A percentile compares a stretch with the other conserved stretches of the same genome.
These are phyloP conservation scores for Drosophila birchii DNA, from an alignment of 2,888 invertebrate genomes.

Conservation along the genomic window DNA sequence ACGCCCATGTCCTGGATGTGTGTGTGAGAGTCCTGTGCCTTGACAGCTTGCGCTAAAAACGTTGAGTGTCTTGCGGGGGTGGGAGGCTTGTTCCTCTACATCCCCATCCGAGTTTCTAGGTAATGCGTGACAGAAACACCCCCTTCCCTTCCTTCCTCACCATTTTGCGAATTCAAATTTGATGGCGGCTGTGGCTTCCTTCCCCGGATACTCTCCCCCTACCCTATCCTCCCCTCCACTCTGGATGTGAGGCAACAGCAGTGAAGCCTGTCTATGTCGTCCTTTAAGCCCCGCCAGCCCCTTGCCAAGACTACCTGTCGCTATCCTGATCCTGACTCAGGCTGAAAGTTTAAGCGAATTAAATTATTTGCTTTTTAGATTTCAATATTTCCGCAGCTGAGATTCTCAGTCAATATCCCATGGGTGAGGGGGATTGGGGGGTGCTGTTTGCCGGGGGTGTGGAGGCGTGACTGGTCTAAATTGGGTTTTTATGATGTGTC, in stretches of 20 bases:
- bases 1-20: constrained; percentile 10
- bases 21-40: constrained; percentile 33
- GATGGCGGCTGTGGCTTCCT: constrained; percentile 70
- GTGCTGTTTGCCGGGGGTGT: constrained; percentile 17
- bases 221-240: constrained; percentile 6
- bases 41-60: constrained; percentile 76
- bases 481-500: constrained; percentile 77
- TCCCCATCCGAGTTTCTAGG: constrained; percentile 39
- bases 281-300: constrained; percentile 10
- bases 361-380: constrained; percentile 82
- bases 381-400: constrained; percentile 80
- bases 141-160: constrained; percentile 8
- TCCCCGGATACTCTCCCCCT: constrained; percentile 22
- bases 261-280: constrained; percentile 65
- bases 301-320: constrained; percentile 7
- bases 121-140: constrained; percentile 74
- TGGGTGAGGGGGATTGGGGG: background rate
- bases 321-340: constrained; percentile 28
- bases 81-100: constrained; percentile 9
- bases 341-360: constrained; percentile 76
- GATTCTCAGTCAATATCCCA: constrained; percentile 73
- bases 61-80: constrained; percentile 60
- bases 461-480: constrained; percentile 58
- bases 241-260: constrained; percentile 69
- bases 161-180: constrained; percentile 71